phyloP scores from a whole-genome alignment of 2,797 vertebrate species.

The Protosalanx chinensis region DNA sequence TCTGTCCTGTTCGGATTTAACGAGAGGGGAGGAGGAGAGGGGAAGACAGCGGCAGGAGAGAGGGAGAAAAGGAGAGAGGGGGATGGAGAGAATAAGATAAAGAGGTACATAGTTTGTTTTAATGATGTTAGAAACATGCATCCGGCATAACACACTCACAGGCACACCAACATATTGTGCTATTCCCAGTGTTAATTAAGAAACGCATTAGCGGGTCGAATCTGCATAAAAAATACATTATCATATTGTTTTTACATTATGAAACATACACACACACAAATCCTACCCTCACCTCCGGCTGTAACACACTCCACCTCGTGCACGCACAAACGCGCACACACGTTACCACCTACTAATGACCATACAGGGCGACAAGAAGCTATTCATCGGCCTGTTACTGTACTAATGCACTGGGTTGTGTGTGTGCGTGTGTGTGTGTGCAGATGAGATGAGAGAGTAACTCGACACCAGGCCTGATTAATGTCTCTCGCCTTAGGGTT shows the following conservation, averaged over 20 bases:
- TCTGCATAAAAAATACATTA: slow-evolving; percentile 21
- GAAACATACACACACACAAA: slow-evolving; percentile 4
- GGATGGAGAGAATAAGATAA: not conserved
- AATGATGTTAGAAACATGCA: not conserved
- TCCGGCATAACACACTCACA: slow-evolving; percentile 18
- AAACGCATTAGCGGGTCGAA: slow-evolving; percentile 3
- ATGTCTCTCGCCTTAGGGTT: slow-evolving; percentile 67
- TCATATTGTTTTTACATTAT: slow-evolving; percentile 24
- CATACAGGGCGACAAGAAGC: not conserved
- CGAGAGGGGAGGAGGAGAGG: too few relatives aligned
- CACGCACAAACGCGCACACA: not conserved
- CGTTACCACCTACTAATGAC: slow-evolving; percentile 26
- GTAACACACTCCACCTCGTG: too few relatives aligned
- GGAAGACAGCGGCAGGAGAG: too few relatives aligned
- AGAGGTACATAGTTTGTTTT: not conserved
- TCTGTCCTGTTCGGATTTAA: too few relatives aligned
- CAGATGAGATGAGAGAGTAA: slow-evolving; percentile 51
- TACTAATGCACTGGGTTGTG: slow-evolving; percentile 5
- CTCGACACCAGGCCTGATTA: slow-evolving; percentile 71
- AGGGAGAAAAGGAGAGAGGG: not conserved
- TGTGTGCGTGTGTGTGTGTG: slow-evolving; percentile 16
- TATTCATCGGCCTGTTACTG: slow-evolving; percentile 13
- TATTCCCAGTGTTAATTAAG: slow-evolving; percentile 27
- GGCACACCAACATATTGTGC: not conserved
- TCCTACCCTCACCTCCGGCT: too few relatives aligned